Percentiles rank a stretch among this genome's conserved stretches.
phyloP scores from a whole-genome alignment of 2,888 invertebrate genomes.

The Cheilosia vulpina region DNA sequence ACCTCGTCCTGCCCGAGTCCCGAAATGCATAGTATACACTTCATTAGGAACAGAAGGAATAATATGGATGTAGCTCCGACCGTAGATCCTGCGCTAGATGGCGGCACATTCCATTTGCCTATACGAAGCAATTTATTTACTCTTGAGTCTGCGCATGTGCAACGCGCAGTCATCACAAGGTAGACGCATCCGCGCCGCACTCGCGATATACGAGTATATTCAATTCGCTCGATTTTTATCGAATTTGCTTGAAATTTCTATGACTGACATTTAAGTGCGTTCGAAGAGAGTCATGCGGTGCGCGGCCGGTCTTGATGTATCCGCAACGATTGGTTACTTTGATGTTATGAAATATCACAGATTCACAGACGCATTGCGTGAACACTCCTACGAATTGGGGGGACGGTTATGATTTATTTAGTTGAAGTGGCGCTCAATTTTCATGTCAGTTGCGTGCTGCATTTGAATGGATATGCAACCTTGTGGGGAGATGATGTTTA shows the following conservation, averaged over 20 bases:
- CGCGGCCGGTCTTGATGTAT: slow-evolving; percentile 6
- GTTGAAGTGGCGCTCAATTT: slow-evolving; percentile 50
- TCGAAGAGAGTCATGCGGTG: slow-evolving; percentile 37
- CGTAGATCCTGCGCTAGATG: slow-evolving; percentile 18
- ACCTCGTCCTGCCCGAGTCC: slow-evolving; percentile 24
- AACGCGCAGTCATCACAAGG: slow-evolving; percentile 20
- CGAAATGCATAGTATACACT: slow-evolving; percentile 30
- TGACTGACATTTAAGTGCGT: slow-evolving; percentile 60
- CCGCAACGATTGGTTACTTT: slow-evolving; percentile 9
- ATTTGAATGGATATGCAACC: neutral
- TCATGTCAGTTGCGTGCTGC: slow-evolving; percentile 25
- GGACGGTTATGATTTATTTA: slow-evolving; percentile 49
- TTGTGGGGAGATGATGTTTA: neutral
- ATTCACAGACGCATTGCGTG: slow-evolving; percentile 33
- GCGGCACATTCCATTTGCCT: slow-evolving; percentile 49
- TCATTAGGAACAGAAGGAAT: slow-evolving; percentile 44
- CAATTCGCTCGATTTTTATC: slow-evolving; percentile 51
- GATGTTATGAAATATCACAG: slow-evolving; percentile 40
- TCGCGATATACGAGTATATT: slow-evolving; percentile 3
- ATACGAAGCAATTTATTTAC: slow-evolving; percentile 54
- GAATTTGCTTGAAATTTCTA: slow-evolving; percentile 53
- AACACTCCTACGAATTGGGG: slow-evolving; percentile 33
- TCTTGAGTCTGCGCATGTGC: slow-evolving; percentile 35
- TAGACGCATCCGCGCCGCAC: neutral
- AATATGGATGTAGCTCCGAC: neutral